Conservation (phyloP, 2,113 vertebrate genomes). For the Nicator chloris region DNA sequence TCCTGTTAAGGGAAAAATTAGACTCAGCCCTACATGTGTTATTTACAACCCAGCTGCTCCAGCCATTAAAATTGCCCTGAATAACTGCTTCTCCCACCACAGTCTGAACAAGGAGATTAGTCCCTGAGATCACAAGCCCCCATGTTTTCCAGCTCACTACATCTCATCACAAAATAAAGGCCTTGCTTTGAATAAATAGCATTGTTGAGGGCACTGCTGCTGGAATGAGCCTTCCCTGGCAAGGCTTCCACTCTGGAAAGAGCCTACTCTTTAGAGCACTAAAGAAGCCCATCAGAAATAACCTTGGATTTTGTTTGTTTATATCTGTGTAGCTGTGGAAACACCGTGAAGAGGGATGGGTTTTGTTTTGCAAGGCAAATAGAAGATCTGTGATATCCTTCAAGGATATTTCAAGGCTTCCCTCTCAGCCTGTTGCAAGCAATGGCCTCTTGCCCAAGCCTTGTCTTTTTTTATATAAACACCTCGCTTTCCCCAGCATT, state of each 20-base stretch:
- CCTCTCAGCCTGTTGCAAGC: constrained; percentile 28
- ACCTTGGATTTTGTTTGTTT: constrained; percentile 45
- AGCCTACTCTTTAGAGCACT: not conserved
- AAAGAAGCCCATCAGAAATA: constrained; percentile 41
- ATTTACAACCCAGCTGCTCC: constrained; percentile 73
- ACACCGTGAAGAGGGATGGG: not conserved
- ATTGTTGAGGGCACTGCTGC: not conserved
- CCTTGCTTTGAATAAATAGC: constrained; percentile 11
- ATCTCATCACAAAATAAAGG: not conserved
- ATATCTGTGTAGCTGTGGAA: constrained; percentile 47
- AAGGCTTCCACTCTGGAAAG: not conserved
- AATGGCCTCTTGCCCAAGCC: constrained; percentile 39
- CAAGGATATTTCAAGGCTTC: not conserved
- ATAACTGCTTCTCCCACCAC: not conserved
- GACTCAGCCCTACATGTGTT: constrained; percentile 21
- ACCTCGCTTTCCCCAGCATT: constrained; percentile 26
- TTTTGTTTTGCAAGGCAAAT: not conserved
- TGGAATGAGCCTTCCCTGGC: not conserved
- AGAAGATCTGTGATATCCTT: not conserved
- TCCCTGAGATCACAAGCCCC: constrained; percentile 14
- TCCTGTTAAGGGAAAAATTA: constrained; percentile 14
- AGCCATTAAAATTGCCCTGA: constrained; percentile 41
- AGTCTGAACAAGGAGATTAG: constrained; percentile 33
- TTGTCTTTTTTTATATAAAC: not conserved
- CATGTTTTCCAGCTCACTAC: not conserved